Evolutionary conservation across 2,797 vertebrate species (phyloP).

Genomic region (Philypnodon macrostomus): DNA sequence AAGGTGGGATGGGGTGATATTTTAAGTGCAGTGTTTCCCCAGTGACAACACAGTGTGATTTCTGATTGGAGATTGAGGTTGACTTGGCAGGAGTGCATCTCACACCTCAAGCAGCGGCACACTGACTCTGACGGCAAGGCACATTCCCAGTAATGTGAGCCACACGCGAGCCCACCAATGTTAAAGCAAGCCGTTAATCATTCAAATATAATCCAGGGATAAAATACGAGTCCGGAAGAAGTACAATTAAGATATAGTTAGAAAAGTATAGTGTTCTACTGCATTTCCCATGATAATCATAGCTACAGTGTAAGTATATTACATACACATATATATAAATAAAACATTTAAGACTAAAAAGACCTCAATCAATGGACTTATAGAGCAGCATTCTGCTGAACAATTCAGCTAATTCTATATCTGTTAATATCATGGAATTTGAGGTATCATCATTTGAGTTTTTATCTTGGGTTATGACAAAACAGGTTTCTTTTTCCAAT

Average conservation of each 20-base stretch:
- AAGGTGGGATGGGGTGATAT: slow-evolving; percentile 25
- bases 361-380: too few relatives aligned
- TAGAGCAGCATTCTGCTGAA: too few relatives aligned
- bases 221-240: not conserved
- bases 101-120: slow-evolving; percentile 46
- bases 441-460: too few relatives aligned
- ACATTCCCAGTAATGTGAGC: slow-evolving; percentile 54
- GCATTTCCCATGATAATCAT: not conserved
- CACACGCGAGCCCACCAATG: slow-evolving; percentile 19
- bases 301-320: too few relatives aligned
- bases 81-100: slow-evolving; percentile 42
- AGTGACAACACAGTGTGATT: slow-evolving; percentile 40
- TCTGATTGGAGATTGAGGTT: slow-evolving; percentile 36
- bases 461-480: too few relatives aligned
- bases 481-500: too few relatives aligned
- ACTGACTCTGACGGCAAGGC: slow-evolving; percentile 49
- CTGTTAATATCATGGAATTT: too few relatives aligned
- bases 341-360: too few relatives aligned
- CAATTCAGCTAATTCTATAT: too few relatives aligned
- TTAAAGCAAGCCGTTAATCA: slow-evolving; percentile 20
- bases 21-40: slow-evolving; percentile 47
- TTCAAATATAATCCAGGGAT: slow-evolving; percentile 3
- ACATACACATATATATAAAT: too few relatives aligned
- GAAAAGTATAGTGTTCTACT: not conserved
- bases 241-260: not conserved